Conservation (phyloP, 2,797 vertebrate genomes). For the Cryptoblepharus egeriae region DNA sequence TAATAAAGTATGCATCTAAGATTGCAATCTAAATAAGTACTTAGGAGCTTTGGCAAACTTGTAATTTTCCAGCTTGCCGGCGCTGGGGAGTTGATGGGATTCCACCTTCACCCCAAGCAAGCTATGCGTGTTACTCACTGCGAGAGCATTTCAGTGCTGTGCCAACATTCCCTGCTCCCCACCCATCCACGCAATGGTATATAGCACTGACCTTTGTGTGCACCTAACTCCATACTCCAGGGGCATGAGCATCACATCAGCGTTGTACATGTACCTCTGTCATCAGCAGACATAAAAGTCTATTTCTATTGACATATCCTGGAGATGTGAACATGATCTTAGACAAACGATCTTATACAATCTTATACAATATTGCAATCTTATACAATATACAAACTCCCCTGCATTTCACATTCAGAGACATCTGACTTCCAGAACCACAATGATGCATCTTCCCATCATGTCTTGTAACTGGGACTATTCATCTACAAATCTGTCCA, state of each 20-base stretch:
- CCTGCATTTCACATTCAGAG: too few relatives aligned
- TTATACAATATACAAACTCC: too few relatives aligned
- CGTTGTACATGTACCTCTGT: constrained; percentile 33
- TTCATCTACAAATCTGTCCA: too few relatives aligned
- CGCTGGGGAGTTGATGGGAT: constrained; percentile 60
- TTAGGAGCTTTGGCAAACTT: constrained; percentile 53
- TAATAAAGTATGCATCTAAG: neutral
- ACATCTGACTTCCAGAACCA: too few relatives aligned
- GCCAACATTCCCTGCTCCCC: constrained; percentile 55
- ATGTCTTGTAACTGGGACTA: too few relatives aligned
- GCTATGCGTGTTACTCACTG: constrained; percentile 52
- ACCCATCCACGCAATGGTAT: constrained; percentile 42
- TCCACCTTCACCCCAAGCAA: constrained; percentile 56
- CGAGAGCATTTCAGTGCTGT: constrained; percentile 64
- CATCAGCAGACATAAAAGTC: neutral
- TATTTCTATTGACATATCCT: too few relatives aligned
- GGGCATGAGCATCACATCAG: constrained; percentile 46
- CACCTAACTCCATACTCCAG: constrained; percentile 47
- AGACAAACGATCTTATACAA: neutral
- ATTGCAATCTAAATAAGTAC: constrained; percentile 10
- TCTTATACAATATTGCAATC: too few relatives aligned
- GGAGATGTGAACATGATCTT: too few relatives aligned
- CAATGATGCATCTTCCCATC: too few relatives aligned
- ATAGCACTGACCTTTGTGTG: constrained; percentile 46
- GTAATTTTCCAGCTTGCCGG: constrained; percentile 54